Evolutionary conservation across 2,888 invertebrate genomes (phyloP).

Genomic region (Scaptomyza caliginosa): DNA sequence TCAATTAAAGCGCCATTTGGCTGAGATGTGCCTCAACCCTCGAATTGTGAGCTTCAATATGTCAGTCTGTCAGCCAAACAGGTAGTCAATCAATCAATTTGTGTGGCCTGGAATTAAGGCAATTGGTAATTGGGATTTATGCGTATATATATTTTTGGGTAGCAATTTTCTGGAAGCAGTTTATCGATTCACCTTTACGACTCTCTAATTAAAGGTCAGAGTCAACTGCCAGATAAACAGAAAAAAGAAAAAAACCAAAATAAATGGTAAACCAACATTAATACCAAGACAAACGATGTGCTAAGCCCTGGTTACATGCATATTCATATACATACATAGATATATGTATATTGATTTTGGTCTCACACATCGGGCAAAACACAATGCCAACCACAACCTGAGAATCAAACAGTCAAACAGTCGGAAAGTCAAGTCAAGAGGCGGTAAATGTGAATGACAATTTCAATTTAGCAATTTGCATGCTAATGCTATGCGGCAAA

Average conservation of each 20-base stretch:
- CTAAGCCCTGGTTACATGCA: slow-evolving; percentile 27
- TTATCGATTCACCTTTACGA: slow-evolving; percentile 41
- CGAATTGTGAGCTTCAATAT: slow-evolving; percentile 1
- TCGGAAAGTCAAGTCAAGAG: slow-evolving; percentile 54
- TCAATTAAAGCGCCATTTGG: slow-evolving; percentile 68
- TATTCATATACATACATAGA: too few species aligned
- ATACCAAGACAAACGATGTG: slow-evolving; percentile 47
- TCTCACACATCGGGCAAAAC: background rate
- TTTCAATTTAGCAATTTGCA: slow-evolving; percentile 78
- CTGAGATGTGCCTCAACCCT: background rate
- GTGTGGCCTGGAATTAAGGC: slow-evolving; percentile 20
- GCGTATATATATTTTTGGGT: slow-evolving; percentile 35
- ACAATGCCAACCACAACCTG: slow-evolving; percentile 4
- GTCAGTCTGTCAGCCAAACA: slow-evolving; percentile 22
- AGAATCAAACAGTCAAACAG: background rate
- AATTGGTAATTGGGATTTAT: slow-evolving; percentile 53
- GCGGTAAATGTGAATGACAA: slow-evolving; percentile 68
- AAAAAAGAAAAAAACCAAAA: too few species aligned
- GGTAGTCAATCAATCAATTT: slow-evolving; percentile 31
- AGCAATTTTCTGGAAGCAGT: slow-evolving; percentile 11
- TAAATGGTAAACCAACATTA: slow-evolving; percentile 26
- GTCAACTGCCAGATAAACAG: background rate
- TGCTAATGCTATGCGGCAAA: slow-evolving; percentile 64
- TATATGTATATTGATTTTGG: slow-evolving; percentile 51
- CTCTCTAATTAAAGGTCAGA: slow-evolving; percentile 51